Conservation (phyloP, 2,113 vertebrate genomes). For the Gymnorhina tibicen region DNA sequence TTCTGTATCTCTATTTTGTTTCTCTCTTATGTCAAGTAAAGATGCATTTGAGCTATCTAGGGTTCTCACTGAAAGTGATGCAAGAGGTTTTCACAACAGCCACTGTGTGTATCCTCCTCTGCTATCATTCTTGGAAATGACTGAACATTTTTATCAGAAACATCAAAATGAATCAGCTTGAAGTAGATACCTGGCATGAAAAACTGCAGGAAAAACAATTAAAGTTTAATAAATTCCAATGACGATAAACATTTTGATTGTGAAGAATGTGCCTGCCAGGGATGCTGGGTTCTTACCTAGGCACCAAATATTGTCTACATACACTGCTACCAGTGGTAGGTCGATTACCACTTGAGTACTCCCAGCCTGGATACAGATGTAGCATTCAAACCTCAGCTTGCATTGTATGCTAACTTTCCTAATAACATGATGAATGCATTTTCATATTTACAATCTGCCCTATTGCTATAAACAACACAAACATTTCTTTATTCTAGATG, state of each 20-base stretch:
- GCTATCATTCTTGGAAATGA: not conserved
- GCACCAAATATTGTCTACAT: not conserved
- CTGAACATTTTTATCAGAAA: not conserved
- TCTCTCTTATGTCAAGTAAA: not conserved
- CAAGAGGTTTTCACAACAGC: not conserved
- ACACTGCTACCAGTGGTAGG: not conserved
- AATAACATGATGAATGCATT: not conserved
- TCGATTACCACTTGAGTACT: not conserved
- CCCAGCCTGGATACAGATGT: not conserved
- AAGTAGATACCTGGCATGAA: not conserved
- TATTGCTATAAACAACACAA: not conserved
- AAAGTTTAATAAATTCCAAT: not conserved
- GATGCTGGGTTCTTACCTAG: not conserved
- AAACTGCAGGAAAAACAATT: not conserved
- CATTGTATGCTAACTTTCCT: not conserved
- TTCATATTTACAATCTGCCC: not conserved
- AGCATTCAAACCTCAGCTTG: not conserved
- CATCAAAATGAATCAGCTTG: not conserved
- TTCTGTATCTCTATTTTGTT: not conserved
- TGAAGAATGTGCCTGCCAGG: not conserved
- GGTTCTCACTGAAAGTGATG: not conserved
- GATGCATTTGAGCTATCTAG: not conserved
- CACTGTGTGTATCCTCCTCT: not conserved
- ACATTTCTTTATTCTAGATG: not conserved
- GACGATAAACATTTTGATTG: not conserved